Evolutionary conservation across 2,888 invertebrate species (phyloP).

Genomic region (Coecobrya sp.): DNA sequence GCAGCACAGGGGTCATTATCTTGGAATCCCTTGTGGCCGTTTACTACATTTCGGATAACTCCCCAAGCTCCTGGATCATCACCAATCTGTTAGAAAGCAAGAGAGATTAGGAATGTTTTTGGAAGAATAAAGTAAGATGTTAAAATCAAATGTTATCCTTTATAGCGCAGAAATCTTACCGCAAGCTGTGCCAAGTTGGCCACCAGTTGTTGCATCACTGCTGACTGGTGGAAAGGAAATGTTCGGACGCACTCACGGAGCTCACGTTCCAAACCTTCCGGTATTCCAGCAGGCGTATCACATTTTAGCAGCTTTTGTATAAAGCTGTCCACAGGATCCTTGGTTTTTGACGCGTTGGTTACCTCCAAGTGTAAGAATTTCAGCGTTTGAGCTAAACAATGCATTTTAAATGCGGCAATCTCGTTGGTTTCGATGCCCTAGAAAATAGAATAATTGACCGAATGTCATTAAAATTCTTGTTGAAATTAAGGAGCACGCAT

Average conservation of each 20-base stretch:
- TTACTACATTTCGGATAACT: constrained; percentile 93
- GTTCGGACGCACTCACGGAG: constrained; percentile 95
- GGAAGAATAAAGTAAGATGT: too few species aligned
- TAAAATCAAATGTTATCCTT: too few species aligned
- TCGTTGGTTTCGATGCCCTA: constrained; percentile 95
- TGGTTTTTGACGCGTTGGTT: constrained; percentile 81
- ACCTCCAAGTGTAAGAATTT: constrained; percentile 91
- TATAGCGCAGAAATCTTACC: too few species aligned
- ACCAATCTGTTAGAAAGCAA: constrained; percentile 78
- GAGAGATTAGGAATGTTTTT: too few species aligned
- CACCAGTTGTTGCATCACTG: constrained; percentile 93
- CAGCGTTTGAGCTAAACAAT: constrained; percentile 91
- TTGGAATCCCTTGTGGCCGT: constrained; percentile 95
- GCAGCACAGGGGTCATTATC: constrained; percentile 92
- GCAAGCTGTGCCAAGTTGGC: constrained; percentile 84
- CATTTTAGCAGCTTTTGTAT: constrained; percentile 92
- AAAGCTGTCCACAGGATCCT: constrained; percentile 92
- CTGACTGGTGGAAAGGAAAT: constrained; percentile 96
- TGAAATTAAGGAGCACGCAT: too few species aligned
- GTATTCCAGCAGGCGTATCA: constrained; percentile 88
- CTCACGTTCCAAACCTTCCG: constrained; percentile 91
- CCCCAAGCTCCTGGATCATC: constrained; percentile 88
- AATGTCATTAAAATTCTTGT: too few species aligned
- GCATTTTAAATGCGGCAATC: constrained; percentile 96
- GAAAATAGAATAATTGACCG: background rate